Evolutionary conservation across 2,797 vertebrate species (phyloP).

Genomic region (Remorina albescens): DNA sequence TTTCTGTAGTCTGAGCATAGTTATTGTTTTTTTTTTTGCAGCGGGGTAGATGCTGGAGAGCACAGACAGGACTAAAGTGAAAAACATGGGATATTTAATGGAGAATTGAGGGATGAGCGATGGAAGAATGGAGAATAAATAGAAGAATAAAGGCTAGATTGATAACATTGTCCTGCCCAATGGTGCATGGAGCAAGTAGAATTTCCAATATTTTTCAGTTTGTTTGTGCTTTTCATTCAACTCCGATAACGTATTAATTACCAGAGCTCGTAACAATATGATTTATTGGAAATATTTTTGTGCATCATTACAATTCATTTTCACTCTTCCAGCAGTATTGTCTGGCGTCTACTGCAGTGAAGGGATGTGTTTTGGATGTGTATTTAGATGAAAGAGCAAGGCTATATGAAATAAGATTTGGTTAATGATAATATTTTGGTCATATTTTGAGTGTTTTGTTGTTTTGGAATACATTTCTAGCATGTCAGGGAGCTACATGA

Average conservation of each 20-base stretch:
- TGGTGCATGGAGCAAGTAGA: constrained; percentile 1
- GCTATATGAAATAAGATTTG: too few species aligned
- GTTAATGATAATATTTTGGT: too few species aligned
- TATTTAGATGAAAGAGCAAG: too few species aligned
- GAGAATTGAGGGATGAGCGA: background rate
- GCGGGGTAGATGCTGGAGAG: background rate
- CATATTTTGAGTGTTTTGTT: too few species aligned
- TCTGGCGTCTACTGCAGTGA: background rate
- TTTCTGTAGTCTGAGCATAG: constrained; percentile 3
- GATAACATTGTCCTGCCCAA: constrained; percentile 6
- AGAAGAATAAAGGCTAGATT: constrained; percentile 14
- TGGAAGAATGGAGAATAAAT: constrained; percentile 6
- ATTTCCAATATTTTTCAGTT: background rate
- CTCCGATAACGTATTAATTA: background rate
- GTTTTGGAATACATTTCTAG: too few species aligned
- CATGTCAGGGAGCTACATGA: background rate
- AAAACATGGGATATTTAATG: background rate
- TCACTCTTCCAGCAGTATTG: background rate
- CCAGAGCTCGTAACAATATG: background rate
- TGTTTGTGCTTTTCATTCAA: background rate
- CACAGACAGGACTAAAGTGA: constrained; percentile 3
- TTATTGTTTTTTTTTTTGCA: constrained; percentile 33
- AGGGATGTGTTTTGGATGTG: background rate
- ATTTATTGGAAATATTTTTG: background rate
- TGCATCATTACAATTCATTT: background rate